Conservation (phyloP, 2,113 vertebrate species). For the Camarhynchus parvulus region DNA sequence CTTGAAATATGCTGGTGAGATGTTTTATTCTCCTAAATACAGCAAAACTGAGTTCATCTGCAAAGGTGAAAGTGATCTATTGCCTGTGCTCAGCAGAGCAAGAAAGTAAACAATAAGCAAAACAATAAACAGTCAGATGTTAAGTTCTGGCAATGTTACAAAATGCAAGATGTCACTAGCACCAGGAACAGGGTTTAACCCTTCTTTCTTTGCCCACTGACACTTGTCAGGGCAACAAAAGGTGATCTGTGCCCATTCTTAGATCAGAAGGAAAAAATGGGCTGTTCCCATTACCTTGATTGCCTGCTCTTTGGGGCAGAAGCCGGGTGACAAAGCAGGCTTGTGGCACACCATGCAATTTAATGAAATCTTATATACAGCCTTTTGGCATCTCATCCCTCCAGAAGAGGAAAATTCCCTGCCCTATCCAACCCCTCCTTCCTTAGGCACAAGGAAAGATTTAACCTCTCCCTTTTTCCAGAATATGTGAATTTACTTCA, state of each 20-base stretch:
- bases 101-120: conserved; percentile 18
- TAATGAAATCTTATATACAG: background rate
- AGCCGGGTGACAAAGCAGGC: background rate
- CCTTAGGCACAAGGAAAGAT: background rate
- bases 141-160: background rate
- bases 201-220: background rate
- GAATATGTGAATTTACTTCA: background rate
- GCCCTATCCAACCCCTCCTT: background rate
- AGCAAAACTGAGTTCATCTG: background rate
- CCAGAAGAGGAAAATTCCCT: background rate
- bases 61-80: background rate
- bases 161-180: background rate
- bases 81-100: conserved; percentile 7
- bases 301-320: background rate
- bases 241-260: background rate
- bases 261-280: background rate
- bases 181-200: background rate
- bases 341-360: background rate
- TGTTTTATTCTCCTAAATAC: background rate
- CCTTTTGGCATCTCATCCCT: background rate
- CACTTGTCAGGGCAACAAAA: background rate
- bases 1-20: background rate
- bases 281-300: background rate
- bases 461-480: background rate
- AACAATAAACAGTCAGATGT: background rate